Percentiles rank a stretch among this genome's conserved stretches.
These are phyloP conservation scores for Lindbergichthys nudifrons DNA, from an alignment of 2,797 vertebrate genomes.

Conservation along the genomic window DNA sequence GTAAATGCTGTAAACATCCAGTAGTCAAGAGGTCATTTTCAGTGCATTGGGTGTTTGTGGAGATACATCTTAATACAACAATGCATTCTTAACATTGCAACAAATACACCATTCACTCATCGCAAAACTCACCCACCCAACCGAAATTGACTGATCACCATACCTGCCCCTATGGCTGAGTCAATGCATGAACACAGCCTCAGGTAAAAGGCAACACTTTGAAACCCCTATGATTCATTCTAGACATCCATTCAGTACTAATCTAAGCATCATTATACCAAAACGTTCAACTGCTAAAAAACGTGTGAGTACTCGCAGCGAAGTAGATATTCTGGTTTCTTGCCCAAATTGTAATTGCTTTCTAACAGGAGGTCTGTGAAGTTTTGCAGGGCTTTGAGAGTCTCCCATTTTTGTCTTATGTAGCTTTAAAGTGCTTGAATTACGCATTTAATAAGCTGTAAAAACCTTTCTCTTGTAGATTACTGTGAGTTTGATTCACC, in stretches of 20 bases:
- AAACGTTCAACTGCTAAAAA: no score
- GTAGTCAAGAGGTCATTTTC: neutral
- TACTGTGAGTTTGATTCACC: no score
- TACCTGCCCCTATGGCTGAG: neutral
- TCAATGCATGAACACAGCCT: neutral
- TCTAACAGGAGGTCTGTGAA: no score
- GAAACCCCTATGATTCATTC: neutral
- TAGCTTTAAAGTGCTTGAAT: no score
- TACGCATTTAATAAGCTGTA: no score
- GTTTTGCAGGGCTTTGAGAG: no score
- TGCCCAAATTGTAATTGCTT: no score
- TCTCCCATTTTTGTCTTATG: no score
- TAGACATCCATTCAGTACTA: neutral
- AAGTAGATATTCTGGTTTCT: no score
- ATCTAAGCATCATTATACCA: neutral
- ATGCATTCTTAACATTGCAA: neutral
- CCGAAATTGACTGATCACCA: neutral
- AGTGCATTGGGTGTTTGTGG: neutral
- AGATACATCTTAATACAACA: neutral
- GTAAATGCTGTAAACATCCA: neutral
- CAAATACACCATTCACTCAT: slow-evolving; percentile 5
- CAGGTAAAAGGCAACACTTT: neutral
- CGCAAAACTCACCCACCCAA: neutral
- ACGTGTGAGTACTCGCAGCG: no score
- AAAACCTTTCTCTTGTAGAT: no score